phyloP scores from a whole-genome alignment of 2,113 vertebrate genomes.

The Centropus bengalensis region DNA sequence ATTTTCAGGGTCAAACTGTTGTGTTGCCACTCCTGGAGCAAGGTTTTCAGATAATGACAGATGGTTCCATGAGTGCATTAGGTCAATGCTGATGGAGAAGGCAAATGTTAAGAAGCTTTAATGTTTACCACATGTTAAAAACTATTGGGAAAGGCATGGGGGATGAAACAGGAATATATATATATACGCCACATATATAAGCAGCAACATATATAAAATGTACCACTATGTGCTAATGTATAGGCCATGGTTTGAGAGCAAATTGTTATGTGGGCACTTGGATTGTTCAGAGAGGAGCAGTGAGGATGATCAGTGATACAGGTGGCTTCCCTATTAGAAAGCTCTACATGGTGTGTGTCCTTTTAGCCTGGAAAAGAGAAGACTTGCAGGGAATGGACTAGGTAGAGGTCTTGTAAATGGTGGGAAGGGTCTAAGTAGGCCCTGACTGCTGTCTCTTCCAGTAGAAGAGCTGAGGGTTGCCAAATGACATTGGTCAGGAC shows the following conservation, averaged over 20 bases:
- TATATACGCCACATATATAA: no score
- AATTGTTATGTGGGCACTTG: not conserved
- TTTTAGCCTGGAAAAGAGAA: not conserved
- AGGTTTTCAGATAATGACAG: conserved; percentile 8
- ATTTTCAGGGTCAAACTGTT: not conserved
- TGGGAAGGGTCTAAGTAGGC: not conserved
- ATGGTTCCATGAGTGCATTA: not conserved
- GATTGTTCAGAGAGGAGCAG: not conserved
- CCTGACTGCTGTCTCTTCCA: not conserved
- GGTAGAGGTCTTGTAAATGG: not conserved
- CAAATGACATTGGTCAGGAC: not conserved
- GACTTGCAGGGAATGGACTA: not conserved
- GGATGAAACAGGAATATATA: not conserved
- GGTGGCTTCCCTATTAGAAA: not conserved
- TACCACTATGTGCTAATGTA: not conserved
- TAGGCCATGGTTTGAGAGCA: not conserved
- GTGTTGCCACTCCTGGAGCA: not conserved
- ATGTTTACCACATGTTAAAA: conserved; percentile 43
- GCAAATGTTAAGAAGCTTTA: conserved; percentile 40
- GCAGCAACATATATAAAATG: no score
- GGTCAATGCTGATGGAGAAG: conserved; percentile 29
- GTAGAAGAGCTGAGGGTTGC: not conserved
- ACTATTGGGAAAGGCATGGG: not conserved
- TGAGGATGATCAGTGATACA: not conserved
- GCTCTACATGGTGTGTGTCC: not conserved